Conservation (phyloP, 2,113 vertebrate species). For the Macroglossus sobrinus region DNA sequence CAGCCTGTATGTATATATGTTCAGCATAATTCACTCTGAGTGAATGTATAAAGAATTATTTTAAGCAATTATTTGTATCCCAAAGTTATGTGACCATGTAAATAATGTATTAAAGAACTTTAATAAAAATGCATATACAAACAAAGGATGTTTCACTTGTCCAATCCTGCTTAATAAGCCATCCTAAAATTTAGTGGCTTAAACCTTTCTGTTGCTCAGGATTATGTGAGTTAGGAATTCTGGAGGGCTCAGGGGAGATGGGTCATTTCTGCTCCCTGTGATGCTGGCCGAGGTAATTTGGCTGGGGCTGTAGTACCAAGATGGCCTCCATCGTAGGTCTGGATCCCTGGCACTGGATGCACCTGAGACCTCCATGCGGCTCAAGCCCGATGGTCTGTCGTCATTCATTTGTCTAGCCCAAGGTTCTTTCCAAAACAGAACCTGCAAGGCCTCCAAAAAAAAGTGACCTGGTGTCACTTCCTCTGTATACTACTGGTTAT, state of each 20-base stretch:
- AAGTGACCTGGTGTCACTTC: neutral
- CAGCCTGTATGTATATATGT: neutral
- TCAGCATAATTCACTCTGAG: neutral
- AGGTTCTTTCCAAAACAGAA: neutral
- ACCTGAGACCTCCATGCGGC: neutral
- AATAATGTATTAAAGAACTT: neutral
- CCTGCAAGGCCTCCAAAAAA: neutral
- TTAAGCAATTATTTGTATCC: neutral
- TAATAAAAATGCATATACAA: neutral
- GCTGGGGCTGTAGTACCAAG: neutral
- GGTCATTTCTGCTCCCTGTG: neutral
- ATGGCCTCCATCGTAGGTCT: neutral
- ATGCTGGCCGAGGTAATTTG: accelerated
- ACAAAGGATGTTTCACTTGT: neutral
- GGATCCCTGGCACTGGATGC: neutral
- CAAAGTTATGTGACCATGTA: neutral
- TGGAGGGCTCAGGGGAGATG: neutral
- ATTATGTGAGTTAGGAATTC: neutral
- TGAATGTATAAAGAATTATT: neutral
- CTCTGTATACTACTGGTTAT: neutral
- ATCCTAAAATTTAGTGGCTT: neutral
- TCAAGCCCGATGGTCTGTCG: accelerated
- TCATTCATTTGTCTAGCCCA: neutral
- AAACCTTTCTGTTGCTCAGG: neutral
- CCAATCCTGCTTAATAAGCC: neutral